Evolutionary conservation across 2,797 vertebrate genomes (phyloP).

Genomic region (Microctenopoma stevenorrisi): DNA sequence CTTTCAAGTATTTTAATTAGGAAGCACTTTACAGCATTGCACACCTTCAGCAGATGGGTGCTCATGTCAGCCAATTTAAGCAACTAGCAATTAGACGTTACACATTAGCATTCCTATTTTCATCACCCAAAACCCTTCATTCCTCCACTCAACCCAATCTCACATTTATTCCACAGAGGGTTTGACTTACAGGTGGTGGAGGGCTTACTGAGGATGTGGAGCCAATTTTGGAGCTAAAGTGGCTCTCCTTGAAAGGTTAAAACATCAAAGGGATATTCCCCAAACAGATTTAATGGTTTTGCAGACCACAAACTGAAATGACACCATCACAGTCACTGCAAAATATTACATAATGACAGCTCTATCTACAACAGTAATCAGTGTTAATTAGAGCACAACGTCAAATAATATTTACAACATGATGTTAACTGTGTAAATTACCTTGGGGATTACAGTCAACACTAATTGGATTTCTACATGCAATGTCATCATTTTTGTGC

Average conservation of each 20-base stretch:
- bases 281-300: constrained; percentile 55
- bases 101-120: constrained; percentile 80
- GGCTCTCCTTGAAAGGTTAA: constrained; percentile 74
- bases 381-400: constrained; percentile 42
- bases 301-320: constrained; percentile 37
- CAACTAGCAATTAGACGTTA: constrained; percentile 75
- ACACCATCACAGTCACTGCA: constrained; percentile 36
- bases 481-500: constrained; percentile 33
- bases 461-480: constrained; percentile 50
- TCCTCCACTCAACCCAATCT: constrained; percentile 43
- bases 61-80: constrained; percentile 79
- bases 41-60: constrained; percentile 80
- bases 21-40: constrained; percentile 65
- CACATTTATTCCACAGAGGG: constrained; percentile 47
- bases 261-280: constrained; percentile 69
- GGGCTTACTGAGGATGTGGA: constrained; percentile 55
- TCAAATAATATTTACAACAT: constrained; percentile 38
- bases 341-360: constrained; percentile 34
- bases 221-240: constrained; percentile 62
- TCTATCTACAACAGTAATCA: constrained; percentile 31
- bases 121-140: constrained; percentile 62
- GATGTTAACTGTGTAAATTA: constrained; percentile 38
- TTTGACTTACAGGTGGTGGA: constrained; percentile 67
- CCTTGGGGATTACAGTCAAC: constrained; percentile 47
- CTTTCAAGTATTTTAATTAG: constrained; percentile 84